Evolutionary conservation across 2,888 invertebrate species (phyloP).

Genomic region (Eulithis prunata): DNA sequence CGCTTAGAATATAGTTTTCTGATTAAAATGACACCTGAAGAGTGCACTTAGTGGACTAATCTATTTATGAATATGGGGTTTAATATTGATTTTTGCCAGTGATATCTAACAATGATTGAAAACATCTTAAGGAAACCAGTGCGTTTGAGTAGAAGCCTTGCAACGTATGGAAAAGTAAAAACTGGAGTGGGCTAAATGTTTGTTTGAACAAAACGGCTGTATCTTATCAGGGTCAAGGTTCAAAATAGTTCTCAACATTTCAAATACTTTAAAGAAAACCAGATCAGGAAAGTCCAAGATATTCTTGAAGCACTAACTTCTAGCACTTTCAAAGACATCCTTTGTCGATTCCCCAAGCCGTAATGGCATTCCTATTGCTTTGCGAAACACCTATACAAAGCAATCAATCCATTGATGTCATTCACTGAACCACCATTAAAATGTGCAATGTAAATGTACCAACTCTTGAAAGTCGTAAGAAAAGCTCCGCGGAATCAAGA

Average conservation of each 20-base stretch:
- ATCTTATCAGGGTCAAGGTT: too few relatives aligned
- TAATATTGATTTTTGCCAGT: slow-evolving; percentile 1
- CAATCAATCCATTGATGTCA: slow-evolving; percentile 32
- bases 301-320: neutral
- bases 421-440: slow-evolving; percentile 37
- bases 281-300: too few relatives aligned
- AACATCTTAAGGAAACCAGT: too few relatives aligned
- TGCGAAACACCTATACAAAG: slow-evolving; percentile 17
- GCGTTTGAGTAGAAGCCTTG: too few relatives aligned
- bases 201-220: too few relatives aligned
- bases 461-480: slow-evolving; percentile 32
- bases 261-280: too few relatives aligned
- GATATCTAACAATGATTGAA: too few relatives aligned
- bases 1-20: neutral
- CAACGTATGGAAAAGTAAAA: too few relatives aligned
- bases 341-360: neutral
- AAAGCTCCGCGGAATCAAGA: slow-evolving; percentile 16
- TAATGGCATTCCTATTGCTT: slow-evolving; percentile 7
- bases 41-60: neutral
- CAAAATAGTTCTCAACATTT: too few relatives aligned
- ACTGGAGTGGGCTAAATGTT: too few relatives aligned
- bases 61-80: slow-evolving; percentile 4
- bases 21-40: slow-evolving; percentile 9
- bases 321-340: slow-evolving; percentile 12
- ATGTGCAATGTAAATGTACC: slow-evolving; percentile 34